These are phyloP conservation scores for Ischnura elegans DNA, from an alignment of 2,888 invertebrate species.

Conservation along the genomic window DNA sequence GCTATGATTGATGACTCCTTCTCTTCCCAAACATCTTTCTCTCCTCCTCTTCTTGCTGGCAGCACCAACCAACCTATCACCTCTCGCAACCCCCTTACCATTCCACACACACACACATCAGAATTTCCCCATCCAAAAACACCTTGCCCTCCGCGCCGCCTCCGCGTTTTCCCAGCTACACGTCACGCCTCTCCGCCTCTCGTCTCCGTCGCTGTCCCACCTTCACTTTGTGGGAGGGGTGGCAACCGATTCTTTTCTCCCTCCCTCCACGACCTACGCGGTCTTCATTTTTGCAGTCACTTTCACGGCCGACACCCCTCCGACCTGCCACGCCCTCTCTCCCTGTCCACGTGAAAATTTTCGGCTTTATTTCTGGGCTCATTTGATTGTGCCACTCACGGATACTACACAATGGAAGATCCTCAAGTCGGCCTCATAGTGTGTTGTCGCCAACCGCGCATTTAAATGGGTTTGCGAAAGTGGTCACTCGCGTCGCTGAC, in stretches of 20 bases:
- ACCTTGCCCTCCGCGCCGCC: background rate
- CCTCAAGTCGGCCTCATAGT: no score
- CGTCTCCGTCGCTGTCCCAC: background rate
- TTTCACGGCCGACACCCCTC: background rate
- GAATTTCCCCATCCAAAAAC: background rate
- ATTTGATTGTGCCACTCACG: no score
- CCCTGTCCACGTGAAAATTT: no score
- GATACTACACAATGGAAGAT: no score
- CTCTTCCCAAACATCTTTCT: background rate
- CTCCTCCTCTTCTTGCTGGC: background rate
- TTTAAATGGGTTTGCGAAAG: no score
- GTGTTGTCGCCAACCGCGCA: no score
- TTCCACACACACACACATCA: background rate
- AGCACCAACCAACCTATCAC: background rate
- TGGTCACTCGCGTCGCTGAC: no score
- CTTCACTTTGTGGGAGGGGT: background rate
- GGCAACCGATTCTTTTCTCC: background rate
- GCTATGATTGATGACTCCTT: conserved; percentile 35
- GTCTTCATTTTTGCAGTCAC: conserved; percentile 11
- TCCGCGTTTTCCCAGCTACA: background rate
- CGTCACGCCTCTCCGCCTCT: background rate
- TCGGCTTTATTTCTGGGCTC: no score
- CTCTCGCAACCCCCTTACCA: background rate
- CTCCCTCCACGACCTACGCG: background rate
- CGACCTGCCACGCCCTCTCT: conserved; percentile 11